A percentile compares a stretch with the other conserved stretches of the same genome.
phyloP scores from a whole-genome alignment of 2,888 invertebrate species.

The Lepidochitona cinerea region DNA sequence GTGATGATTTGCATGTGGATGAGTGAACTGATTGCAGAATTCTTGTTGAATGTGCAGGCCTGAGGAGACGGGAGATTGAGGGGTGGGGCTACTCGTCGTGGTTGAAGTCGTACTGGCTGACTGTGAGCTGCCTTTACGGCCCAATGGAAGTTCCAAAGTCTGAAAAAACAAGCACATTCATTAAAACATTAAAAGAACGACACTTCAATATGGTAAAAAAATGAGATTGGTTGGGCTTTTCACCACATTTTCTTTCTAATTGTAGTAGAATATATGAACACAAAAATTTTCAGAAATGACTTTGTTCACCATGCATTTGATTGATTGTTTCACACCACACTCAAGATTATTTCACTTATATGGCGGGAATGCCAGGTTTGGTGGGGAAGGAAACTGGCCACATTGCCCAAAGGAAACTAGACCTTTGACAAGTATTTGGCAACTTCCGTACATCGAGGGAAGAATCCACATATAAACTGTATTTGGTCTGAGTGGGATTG shows the following conservation, averaged over 20 bases:
- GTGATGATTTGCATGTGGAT: constrained; percentile 63
- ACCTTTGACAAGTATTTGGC: no score
- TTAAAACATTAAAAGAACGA: neutral
- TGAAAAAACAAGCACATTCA: constrained; percentile 69
- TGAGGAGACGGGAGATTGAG: constrained; percentile 56
- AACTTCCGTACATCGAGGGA: no score
- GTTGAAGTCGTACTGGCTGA: constrained; percentile 69
- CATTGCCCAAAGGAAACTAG: no score
- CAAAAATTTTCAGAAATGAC: neutral
- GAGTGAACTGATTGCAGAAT: constrained; percentile 43
- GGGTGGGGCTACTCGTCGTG: constrained; percentile 63
- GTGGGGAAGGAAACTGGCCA: no score
- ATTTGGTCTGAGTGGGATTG: no score
- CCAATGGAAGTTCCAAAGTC: constrained; percentile 89
- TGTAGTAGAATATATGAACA: neutral
- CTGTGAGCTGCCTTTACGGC: constrained; percentile 75
- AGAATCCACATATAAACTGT: no score
- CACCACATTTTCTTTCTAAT: neutral
- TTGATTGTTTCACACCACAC: no score
- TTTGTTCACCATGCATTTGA: no score
- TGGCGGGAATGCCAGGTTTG: no score
- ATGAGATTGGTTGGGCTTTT: no score
- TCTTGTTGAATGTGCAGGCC: constrained; percentile 47
- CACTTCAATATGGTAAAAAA: no score
- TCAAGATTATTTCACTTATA: no score